Percentiles rank a stretch among this genome's conserved stretches.
Conservation (phyloP, 2,113 vertebrate genomes). For the Thryonomys swinderianus region DNA sequence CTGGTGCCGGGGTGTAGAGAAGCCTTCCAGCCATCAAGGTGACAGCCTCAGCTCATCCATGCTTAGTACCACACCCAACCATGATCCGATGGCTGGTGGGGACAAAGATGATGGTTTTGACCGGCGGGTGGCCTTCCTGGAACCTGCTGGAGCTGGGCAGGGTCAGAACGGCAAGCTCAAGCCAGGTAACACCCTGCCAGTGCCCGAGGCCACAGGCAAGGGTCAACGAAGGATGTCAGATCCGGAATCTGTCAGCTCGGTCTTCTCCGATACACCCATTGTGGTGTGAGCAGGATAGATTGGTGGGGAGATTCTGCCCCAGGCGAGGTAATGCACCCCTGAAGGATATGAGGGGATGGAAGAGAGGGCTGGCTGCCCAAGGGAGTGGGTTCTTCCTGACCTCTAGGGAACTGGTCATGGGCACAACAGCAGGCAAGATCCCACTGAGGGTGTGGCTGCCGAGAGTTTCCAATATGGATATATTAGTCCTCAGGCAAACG, state of each 20-base stretch:
- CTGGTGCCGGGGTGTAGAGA: constrained; percentile 91
- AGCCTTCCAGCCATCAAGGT: constrained; percentile 88
- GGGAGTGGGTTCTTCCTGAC: constrained; percentile 70
- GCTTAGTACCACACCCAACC: constrained; percentile 95
- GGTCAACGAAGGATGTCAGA: constrained; percentile 95
- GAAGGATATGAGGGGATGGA: constrained; percentile 75
- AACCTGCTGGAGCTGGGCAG: constrained; percentile 86
- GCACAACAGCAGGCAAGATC: constrained; percentile 63
- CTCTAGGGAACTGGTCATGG: constrained; percentile 69
- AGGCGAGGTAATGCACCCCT: constrained; percentile 73
- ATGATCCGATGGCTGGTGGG: constrained; percentile 86
- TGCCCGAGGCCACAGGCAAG: constrained; percentile 86
- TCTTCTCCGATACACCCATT: constrained; percentile 98
- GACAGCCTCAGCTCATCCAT: constrained; percentile 98
- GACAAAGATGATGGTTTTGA: constrained; percentile 85
- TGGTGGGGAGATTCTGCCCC: constrained; percentile 77
- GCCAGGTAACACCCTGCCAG: constrained; percentile 84
- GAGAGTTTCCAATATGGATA: constrained; percentile 52
- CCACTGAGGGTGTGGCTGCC: constrained; percentile 56
- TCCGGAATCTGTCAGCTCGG: constrained; percentile 96
- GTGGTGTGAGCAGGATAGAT: constrained; percentile 90
- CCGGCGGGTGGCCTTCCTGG: constrained; percentile 91
- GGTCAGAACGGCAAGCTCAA: constrained; percentile 96
- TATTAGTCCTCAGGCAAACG: constrained; percentile 62
- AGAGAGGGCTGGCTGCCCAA: constrained; percentile 77